These are phyloP conservation scores for Parauchenoglanis punctatus DNA, from an alignment of 2,797 vertebrate genomes.

Conservation along the genomic window DNA sequence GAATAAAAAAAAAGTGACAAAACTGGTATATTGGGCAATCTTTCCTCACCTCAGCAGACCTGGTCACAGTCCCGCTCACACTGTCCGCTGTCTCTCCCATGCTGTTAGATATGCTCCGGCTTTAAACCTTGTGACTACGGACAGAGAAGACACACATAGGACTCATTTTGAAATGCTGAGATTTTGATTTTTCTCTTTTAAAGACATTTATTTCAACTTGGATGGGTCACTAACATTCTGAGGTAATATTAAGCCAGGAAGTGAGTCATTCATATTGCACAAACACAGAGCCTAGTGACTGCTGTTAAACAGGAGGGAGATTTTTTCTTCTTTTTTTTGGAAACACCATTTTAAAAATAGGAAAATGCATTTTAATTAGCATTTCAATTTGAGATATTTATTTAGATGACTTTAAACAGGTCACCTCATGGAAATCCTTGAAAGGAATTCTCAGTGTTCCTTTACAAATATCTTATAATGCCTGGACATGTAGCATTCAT, in stretches of 20 bases:
- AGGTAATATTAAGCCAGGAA: neutral
- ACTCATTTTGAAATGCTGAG: too few species aligned
- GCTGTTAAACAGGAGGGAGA: too few species aligned
- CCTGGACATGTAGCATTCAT: neutral
- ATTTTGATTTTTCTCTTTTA: neutral
- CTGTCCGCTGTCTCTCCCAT: conserved; percentile 72
- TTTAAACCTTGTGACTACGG: neutral
- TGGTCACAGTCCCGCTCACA: conserved; percentile 67
- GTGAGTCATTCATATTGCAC: neutral
- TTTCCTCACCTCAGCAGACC: conserved; percentile 77
- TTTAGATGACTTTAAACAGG: neutral
- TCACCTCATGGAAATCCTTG: neutral
- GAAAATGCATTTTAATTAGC: neutral
- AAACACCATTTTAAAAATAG: neutral
- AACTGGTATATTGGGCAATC: neutral
- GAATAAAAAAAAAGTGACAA: neutral
- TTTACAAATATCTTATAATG: neutral
- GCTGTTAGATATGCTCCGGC: neutral
- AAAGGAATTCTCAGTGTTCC: too few species aligned
- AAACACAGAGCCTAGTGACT: neutral
- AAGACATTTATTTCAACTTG: neutral
- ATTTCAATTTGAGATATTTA: neutral
- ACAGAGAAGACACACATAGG: neutral
- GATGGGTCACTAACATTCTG: neutral
- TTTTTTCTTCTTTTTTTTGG: neutral